These are phyloP conservation scores for Lanius ludovicianus DNA, from an alignment of 2,113 vertebrate genomes.

Conservation along the genomic window DNA sequence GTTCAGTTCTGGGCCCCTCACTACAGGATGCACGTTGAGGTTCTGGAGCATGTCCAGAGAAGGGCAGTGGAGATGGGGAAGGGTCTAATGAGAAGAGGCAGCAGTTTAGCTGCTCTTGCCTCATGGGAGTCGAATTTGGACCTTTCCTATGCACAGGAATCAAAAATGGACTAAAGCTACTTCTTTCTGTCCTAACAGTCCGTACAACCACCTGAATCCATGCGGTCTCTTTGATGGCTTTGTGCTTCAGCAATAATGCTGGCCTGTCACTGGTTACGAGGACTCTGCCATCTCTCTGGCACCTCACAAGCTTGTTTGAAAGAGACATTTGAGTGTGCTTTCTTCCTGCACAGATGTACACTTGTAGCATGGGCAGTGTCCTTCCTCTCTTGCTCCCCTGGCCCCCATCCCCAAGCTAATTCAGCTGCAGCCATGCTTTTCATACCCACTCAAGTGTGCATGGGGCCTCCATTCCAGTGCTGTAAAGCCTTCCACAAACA, in stretches of 20 bases:
- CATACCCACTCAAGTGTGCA: slow-evolving; percentile 62
- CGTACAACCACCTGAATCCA: not conserved
- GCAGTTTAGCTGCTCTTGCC: not conserved
- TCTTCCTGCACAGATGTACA: not conserved
- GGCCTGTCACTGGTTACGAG: not conserved
- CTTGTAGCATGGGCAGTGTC: not conserved
- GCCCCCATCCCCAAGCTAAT: not conserved
- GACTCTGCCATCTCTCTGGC: not conserved
- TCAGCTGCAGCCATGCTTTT: slow-evolving; percentile 47
- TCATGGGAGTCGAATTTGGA: not conserved
- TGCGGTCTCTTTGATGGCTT: not conserved
- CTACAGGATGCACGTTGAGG: not conserved
- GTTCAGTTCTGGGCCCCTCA: not conserved
- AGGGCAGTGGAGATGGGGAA: not conserved
- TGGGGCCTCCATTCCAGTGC: not conserved
- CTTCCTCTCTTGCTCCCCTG: not conserved
- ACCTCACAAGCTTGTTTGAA: not conserved
- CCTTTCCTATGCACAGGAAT: not conserved
- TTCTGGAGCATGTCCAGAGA: not conserved
- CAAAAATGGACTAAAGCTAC: not conserved
- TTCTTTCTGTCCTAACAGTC: not conserved
- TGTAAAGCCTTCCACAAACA: slow-evolving; percentile 40
- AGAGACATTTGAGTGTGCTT: not conserved
- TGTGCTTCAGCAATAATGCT: not conserved
- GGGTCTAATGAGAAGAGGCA: not conserved